These are phyloP conservation scores for Gryllus longicercus DNA, from an alignment of 2,888 invertebrate species.

Conservation along the genomic window DNA sequence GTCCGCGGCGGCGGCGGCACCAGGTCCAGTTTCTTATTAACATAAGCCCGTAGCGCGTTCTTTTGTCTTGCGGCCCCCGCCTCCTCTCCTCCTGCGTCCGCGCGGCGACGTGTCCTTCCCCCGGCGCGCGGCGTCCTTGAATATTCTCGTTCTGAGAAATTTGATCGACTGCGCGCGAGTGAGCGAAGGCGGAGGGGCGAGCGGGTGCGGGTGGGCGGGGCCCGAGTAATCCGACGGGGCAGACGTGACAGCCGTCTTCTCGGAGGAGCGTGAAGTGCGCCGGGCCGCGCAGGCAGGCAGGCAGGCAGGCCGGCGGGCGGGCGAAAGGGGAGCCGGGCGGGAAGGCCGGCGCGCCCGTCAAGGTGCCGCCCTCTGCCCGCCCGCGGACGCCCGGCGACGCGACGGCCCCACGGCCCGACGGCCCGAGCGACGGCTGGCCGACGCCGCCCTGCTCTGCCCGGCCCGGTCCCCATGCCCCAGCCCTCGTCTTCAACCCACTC, in stretches of 20 bases:
- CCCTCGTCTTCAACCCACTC: too few relatives aligned
- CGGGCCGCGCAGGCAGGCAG: not conserved
- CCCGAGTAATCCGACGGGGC: constrained; percentile 33
- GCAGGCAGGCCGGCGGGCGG: not conserved
- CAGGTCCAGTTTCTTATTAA: constrained; percentile 17
- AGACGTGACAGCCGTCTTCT: constrained; percentile 34
- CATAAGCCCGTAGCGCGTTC: not conserved
- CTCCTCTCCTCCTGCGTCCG: too few relatives aligned
- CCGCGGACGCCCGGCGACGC: too few relatives aligned
- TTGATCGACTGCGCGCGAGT: constrained; percentile 34
- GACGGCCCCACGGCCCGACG: too few relatives aligned
- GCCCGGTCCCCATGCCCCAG: too few relatives aligned
- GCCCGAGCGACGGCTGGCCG: too few relatives aligned
- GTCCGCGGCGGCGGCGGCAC: not conserved
- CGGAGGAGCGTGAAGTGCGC: constrained; percentile 30
- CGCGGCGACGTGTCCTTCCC: too few relatives aligned
- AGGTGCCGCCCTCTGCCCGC: not conserved
- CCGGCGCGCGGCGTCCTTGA: constrained; percentile 27
- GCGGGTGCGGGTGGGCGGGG: not conserved
- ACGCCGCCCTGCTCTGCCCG: too few relatives aligned
- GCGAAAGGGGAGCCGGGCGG: not conserved
- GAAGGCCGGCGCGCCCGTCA: not conserved
- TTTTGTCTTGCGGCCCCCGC: not conserved
- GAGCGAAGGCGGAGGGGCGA: constrained; percentile 23
- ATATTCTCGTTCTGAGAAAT: constrained; percentile 35